phyloP scores from a whole-genome alignment of 2,797 vertebrate genomes.

The Trichosurus vulpecula region DNA sequence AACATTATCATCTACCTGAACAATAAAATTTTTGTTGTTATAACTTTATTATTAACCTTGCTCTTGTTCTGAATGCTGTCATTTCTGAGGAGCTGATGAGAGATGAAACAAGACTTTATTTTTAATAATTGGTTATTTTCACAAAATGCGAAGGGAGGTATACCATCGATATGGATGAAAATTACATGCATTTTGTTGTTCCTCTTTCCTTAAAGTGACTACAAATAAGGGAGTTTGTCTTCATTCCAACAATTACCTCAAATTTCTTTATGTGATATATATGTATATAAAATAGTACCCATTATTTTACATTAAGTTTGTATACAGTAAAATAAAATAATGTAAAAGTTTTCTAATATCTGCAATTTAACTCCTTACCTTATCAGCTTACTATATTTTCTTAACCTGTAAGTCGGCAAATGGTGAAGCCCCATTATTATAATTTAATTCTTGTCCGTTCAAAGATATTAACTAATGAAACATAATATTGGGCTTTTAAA shows the following conservation, averaged over 20 bases:
- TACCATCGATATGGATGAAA: conserved; percentile 46
- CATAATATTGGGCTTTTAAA: conserved; percentile 44
- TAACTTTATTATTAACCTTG: conserved; percentile 54
- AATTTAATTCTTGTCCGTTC: conserved; percentile 51
- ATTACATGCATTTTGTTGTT: conserved; percentile 42
- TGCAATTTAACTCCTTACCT: conserved; percentile 57
- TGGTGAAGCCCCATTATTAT: conserved; percentile 6
- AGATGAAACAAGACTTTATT: not conserved
- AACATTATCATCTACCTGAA: conserved; percentile 41
- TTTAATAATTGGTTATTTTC: not conserved
- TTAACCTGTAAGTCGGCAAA: conserved; percentile 56
- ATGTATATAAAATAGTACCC: conserved; percentile 26
- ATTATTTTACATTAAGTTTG: conserved; percentile 37
- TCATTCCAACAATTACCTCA: conserved; percentile 58
- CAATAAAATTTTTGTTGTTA: conserved; percentile 41
- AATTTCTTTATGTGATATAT: conserved; percentile 21
- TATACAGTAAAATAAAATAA: conserved; percentile 5
- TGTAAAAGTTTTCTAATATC: conserved; percentile 57
- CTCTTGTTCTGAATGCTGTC: not conserved
- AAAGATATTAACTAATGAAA: conserved; percentile 54
- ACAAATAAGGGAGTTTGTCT: conserved; percentile 51
- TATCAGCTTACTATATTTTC: conserved; percentile 51
- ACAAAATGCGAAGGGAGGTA: conserved; percentile 43
- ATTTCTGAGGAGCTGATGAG: not conserved
- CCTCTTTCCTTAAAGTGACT: conserved; percentile 45